A percentile compares a stretch with the other conserved stretches of the same genome.
Evolutionary conservation across 2,113 vertebrate genomes (phyloP).

Genomic region (Eulacestoma nigropectus): DNA sequence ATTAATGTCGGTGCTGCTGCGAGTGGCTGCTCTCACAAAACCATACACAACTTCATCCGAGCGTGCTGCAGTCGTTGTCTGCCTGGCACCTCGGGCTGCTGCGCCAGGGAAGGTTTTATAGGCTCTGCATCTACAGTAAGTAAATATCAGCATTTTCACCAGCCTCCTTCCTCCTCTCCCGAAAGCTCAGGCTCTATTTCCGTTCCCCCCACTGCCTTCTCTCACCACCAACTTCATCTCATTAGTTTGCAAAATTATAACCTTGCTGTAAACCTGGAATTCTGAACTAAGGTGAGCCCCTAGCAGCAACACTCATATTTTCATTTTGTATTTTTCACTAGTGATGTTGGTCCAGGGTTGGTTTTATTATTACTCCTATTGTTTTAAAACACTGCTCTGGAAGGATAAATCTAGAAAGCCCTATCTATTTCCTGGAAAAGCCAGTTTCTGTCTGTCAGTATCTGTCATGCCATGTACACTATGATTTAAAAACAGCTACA

Average conservation of each 20-base stretch:
- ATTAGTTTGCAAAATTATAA: constrained; percentile 20
- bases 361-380: neutral
- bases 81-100: constrained; percentile 8
- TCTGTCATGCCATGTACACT: neutral
- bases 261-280: neutral
- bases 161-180: neutral
- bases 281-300: neutral
- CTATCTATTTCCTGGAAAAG: neutral
- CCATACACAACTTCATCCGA: neutral
- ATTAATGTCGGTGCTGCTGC: neutral
- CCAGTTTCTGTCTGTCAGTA: neutral
- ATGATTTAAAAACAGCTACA: neutral
- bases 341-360: neutral
- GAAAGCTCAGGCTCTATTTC: neutral
- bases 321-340: neutral
- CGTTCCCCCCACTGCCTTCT: accelerated
- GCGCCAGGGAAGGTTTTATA: neutral
- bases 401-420: neutral
- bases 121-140: neutral
- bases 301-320: neutral
- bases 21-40: neutral
- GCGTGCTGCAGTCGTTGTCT: neutral
- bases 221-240: neutral
- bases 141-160: constrained; percentile 24
- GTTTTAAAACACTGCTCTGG: neutral